Evolutionary conservation across 2,797 vertebrate genomes (phyloP).

Genomic region (Sparidentex hasta): DNA sequence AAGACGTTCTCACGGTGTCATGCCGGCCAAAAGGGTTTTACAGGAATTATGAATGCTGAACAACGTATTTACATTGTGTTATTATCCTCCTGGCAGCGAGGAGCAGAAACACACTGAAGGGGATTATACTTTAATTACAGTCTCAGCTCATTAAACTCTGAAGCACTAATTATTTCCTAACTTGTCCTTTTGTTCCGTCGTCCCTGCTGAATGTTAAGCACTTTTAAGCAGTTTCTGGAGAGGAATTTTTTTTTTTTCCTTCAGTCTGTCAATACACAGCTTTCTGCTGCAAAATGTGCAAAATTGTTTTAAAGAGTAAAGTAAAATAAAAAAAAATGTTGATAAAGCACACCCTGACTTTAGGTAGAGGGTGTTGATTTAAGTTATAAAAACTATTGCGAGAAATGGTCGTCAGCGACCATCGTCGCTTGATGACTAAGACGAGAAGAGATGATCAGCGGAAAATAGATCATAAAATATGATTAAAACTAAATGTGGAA

Average conservation of each 20-base stretch:
- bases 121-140: slow-evolving; percentile 54
- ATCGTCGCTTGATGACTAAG: too few species aligned
- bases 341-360: too few species aligned
- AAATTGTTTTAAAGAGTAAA: not conserved
- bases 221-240: not conserved
- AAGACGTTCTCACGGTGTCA: not conserved
- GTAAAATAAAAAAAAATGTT: not conserved
- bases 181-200: slow-evolving; percentile 23
- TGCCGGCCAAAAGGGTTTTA: not conserved
- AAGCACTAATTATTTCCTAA: slow-evolving; percentile 51
- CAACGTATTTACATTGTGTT: slow-evolving; percentile 27
- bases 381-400: too few species aligned
- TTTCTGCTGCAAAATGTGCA: not conserved
- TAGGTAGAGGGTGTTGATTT: too few species aligned
- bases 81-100: not conserved
- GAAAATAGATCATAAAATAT: too few species aligned
- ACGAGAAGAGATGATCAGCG: too few species aligned
- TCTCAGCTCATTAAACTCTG: slow-evolving; percentile 47
- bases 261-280: not conserved
- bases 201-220: slow-evolving; percentile 49
- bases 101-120: slow-evolving; percentile 22
- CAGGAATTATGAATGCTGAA: slow-evolving; percentile 5
- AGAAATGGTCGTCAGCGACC: too few species aligned
- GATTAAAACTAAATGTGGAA: too few species aligned
- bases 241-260: not conserved